These are phyloP conservation scores for Himalopsyche kuldschensis DNA, from an alignment of 2,888 invertebrate genomes.

Conservation along the genomic window DNA sequence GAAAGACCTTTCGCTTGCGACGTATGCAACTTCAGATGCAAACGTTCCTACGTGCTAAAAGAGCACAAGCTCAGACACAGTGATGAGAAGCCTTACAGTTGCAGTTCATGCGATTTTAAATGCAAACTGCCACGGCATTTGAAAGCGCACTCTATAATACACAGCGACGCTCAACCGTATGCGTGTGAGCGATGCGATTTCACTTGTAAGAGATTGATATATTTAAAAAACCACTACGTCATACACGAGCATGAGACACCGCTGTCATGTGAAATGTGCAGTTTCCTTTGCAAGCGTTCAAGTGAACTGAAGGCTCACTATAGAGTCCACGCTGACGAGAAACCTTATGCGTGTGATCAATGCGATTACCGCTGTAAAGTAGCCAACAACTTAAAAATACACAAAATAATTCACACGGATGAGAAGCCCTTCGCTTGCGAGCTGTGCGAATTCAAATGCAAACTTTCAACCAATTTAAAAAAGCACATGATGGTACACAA, in stretches of 20 bases:
- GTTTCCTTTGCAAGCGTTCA: background rate
- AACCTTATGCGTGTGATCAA: background rate
- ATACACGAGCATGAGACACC: background rate
- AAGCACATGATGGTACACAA: background rate
- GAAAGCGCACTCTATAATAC: background rate
- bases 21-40: background rate
- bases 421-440: constrained; percentile 8
- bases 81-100: constrained; percentile 5
- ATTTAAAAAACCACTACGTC: background rate
- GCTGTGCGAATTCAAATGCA: background rate
- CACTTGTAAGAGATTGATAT: background rate
- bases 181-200: background rate
- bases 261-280: background rate
- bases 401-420: constrained; percentile 40
- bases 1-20: background rate
- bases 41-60: background rate
- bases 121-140: background rate
- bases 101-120: background rate
- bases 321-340: background rate
- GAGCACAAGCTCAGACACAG: background rate
- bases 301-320: background rate
- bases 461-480: background rate
- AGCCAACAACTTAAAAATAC: constrained; percentile 40
- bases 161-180: background rate
- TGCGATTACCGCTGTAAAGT: constrained; percentile 43